A percentile compares a stretch with the other conserved stretches of the same genome.
These are phyloP conservation scores for Cuculus canorus DNA, from an alignment of 2,797 vertebrate genomes.

Conservation along the genomic window DNA sequence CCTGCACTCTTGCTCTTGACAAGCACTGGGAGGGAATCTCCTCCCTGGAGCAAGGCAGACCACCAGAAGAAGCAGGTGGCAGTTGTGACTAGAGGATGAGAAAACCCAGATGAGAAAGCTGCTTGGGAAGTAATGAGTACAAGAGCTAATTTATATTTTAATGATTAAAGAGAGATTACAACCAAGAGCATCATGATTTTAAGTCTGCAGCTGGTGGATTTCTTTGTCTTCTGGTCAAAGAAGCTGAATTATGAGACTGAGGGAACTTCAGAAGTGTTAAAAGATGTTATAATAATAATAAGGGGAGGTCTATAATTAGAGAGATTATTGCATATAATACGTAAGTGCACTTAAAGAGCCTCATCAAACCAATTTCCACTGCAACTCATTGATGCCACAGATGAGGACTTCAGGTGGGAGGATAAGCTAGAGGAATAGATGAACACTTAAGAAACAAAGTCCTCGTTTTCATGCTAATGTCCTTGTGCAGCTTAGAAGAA, in stretches of 20 bases:
- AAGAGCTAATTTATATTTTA: slow-evolving; percentile 75
- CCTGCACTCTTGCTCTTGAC: neutral
- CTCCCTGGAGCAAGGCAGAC: neutral
- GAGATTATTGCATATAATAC: slow-evolving; percentile 65
- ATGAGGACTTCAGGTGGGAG: slow-evolving; percentile 71
- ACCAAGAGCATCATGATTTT: slow-evolving; percentile 65
- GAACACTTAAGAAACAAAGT: slow-evolving; percentile 65
- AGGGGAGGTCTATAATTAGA: slow-evolving; percentile 58
- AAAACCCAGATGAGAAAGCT: slow-evolving; percentile 62
- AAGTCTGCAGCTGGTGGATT: slow-evolving; percentile 58
- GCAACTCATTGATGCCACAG: slow-evolving; percentile 51
- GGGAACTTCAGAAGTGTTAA: slow-evolving; percentile 72
- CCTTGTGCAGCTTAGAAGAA: slow-evolving; percentile 58
- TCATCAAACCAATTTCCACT: slow-evolving; percentile 68
- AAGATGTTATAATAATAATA: slow-evolving; percentile 66
- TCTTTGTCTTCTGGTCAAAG: slow-evolving; percentile 71
- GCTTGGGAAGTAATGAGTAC: slow-evolving; percentile 55
- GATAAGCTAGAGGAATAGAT: slow-evolving; percentile 57
- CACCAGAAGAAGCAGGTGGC: slow-evolving; percentile 67
- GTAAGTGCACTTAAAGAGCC: slow-evolving; percentile 71
- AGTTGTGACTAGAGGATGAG: slow-evolving; percentile 44
- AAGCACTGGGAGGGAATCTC: slow-evolving; percentile 21
- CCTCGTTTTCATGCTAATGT: slow-evolving; percentile 69
- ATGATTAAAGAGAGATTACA: slow-evolving; percentile 73
- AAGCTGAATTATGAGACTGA: slow-evolving; percentile 70